Evolutionary conservation across 2,888 invertebrate species (phyloP), one percentile per base, ranked within the genome.

Genomic region (Hedya salicella): DNA sequence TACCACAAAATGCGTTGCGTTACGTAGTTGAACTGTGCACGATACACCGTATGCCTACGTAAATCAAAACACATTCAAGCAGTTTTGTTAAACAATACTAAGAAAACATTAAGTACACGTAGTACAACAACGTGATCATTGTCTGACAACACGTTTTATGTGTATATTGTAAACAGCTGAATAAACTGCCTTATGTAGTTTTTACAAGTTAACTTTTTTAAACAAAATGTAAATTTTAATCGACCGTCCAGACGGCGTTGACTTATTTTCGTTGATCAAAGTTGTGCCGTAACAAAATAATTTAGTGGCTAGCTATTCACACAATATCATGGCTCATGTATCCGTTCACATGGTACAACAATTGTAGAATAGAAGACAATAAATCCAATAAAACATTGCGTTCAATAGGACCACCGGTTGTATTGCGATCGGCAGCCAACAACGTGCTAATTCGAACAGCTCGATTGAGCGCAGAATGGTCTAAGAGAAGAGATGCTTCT

Each of bases 401-500:
- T 36, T 63, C 30, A 63, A 68, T 63, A 17, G 53, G 63, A 68
- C 68, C 68, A 64, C 66, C 66, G 40, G 65, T 57, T 48, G 48
- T 53, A 54, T 60, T 36, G 42, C 16, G 36, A 17, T 13, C 21
- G 14, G 25, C 16, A 19, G 30, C 32, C 25, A 11, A 14, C 32
- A 60, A 46, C 48, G 30, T 21, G 63, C 49, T 44, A 44, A 54
- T 53, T 67, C 46, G 60, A 57, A 67, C 40, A 46, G 52, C 46
- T 69, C 59, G 48, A 60, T 57, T 44, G 54, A 49, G 69, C 67
- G 69, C 72, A 72, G 73, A 70, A 70, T 74, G 72, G 71, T 73
- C 74, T 75, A 71, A 68, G 54, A 53, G 70, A 11, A 75, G 77
- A 78, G 76, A 73, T 73, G 71, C 75, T 74, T 79, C 76, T 76